phyloP scores from a whole-genome alignment of 2,797 vertebrate species.

The Steatocranus sp. region DNA sequence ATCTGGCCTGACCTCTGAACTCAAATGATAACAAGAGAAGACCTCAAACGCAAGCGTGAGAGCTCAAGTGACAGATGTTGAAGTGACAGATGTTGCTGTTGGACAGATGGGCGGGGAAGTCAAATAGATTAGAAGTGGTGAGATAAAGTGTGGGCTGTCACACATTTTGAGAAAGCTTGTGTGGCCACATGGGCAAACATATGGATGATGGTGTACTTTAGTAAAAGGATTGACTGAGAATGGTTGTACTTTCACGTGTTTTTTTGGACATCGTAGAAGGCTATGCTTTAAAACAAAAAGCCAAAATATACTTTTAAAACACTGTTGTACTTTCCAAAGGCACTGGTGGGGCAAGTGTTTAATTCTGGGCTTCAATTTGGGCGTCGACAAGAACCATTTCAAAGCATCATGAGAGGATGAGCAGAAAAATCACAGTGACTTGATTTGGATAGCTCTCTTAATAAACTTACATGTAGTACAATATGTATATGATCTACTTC shows the following conservation, averaged over 20 bases:
- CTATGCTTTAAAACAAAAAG: background rate
- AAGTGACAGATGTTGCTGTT: conserved; percentile 38
- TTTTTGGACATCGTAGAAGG: background rate
- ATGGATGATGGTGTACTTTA: conserved; percentile 4
- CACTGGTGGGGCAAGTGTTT: background rate
- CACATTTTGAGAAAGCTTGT: background rate
- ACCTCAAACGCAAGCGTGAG: background rate
- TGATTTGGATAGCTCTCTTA: background rate
- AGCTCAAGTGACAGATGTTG: conserved; percentile 29
- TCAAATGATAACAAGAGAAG: conserved; percentile 16
- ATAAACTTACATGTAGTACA: background rate
- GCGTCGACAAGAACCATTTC: background rate
- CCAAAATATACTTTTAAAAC: background rate
- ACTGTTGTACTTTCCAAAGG: background rate
- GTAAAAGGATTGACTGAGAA: background rate
- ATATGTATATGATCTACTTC: background rate
- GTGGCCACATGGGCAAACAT: conserved; percentile 8
- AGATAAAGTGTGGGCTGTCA: background rate
- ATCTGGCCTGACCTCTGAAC: background rate
- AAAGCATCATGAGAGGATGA: background rate
- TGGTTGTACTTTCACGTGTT: background rate
- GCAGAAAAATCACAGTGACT: background rate
- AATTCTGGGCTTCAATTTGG: background rate
- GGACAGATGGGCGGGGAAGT: conserved; percentile 7
- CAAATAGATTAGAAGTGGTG: conserved; percentile 5